Percentiles rank a stretch among this genome's conserved stretches.
Conservation (phyloP, 92 coral and sea anemone species). For the Hydrozoanthus gracilis region DNA sequence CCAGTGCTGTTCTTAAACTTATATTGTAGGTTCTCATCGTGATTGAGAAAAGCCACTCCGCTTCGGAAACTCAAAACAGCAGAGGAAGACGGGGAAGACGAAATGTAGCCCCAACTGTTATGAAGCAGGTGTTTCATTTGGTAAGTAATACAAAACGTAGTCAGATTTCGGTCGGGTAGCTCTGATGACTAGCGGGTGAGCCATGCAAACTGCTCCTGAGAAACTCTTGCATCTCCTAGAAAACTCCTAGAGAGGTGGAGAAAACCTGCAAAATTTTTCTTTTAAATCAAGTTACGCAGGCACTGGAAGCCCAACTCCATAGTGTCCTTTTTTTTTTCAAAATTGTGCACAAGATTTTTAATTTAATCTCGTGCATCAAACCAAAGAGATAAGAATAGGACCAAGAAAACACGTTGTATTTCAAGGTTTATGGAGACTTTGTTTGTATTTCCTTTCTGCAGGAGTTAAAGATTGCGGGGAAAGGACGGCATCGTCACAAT, state of each 20-base stretch:
- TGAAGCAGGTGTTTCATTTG: slow-evolving; percentile 86
- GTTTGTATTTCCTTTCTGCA: slow-evolving; percentile 13
- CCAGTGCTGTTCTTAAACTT: too few relatives aligned
- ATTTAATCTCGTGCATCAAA: too few relatives aligned
- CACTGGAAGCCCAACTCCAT: too few relatives aligned
- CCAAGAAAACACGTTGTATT: too few relatives aligned
- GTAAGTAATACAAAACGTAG: slow-evolving; percentile 46
- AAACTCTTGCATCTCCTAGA: too few relatives aligned
- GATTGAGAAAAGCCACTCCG: slow-evolving; percentile 41
- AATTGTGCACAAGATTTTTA: too few relatives aligned
- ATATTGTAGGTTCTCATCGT: slow-evolving; percentile 64
- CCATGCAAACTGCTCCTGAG: neutral
- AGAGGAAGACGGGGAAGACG: slow-evolving; percentile 70
- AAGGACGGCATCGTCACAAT: slow-evolving; percentile 70
- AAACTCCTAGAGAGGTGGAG: too few relatives aligned
- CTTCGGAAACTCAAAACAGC: slow-evolving; percentile 46
- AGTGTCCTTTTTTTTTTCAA: too few relatives aligned
- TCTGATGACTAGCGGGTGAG: neutral
- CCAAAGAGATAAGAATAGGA: too few relatives aligned
- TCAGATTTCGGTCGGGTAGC: neutral
- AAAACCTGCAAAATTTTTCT: too few relatives aligned
- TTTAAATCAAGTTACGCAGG: too few relatives aligned
- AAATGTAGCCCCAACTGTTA: slow-evolving; percentile 54
- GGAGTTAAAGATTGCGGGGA: slow-evolving; percentile 76
- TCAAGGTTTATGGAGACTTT: neutral